phyloP scores from a whole-genome alignment of 2,113 vertebrate species.

The Tauraco erythrolophus region DNA sequence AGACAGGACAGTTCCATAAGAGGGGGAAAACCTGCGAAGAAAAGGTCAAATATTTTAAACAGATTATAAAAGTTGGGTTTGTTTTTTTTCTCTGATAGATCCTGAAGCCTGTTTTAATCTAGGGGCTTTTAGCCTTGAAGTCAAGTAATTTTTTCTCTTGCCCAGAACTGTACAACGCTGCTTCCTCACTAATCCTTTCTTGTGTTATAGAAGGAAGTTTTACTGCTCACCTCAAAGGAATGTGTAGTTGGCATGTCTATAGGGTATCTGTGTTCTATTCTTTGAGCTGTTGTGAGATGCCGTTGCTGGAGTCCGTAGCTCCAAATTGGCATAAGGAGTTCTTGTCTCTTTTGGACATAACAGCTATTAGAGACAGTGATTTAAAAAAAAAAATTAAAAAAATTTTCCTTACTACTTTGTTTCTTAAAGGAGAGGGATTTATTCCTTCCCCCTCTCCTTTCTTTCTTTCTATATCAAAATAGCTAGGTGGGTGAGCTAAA shows the following conservation, averaged over 20 bases:
- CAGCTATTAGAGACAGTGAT: not conserved
- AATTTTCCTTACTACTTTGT: not conserved
- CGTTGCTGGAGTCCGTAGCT: not conserved
- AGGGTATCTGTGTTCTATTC: conserved; percentile 39
- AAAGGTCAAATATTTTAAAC: not conserved
- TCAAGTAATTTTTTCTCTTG: not conserved
- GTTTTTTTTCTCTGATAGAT: not conserved
- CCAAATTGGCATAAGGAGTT: not conserved
- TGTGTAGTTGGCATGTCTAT: not conserved
- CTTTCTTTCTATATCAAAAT: not conserved
- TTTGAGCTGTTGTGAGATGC: conserved; percentile 15
- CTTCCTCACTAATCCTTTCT: conserved; percentile 1
- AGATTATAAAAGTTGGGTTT: not conserved
- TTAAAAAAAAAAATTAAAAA: not conserved
- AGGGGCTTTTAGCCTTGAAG: not conserved
- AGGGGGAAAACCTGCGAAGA: not conserved
- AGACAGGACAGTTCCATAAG: not conserved
- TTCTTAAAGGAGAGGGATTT: not conserved
- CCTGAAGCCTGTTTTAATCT: not conserved
- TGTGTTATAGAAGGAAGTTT: not conserved
- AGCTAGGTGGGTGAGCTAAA: not conserved
- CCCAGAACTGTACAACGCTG: not conserved
- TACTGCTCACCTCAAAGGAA: conserved; percentile 53
- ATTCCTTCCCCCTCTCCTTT: not conserved
- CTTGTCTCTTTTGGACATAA: not conserved